Base-by-base conservation (phyloP, 2,113 vertebrate genomes). In the Serilophus lunatus region DNA sequence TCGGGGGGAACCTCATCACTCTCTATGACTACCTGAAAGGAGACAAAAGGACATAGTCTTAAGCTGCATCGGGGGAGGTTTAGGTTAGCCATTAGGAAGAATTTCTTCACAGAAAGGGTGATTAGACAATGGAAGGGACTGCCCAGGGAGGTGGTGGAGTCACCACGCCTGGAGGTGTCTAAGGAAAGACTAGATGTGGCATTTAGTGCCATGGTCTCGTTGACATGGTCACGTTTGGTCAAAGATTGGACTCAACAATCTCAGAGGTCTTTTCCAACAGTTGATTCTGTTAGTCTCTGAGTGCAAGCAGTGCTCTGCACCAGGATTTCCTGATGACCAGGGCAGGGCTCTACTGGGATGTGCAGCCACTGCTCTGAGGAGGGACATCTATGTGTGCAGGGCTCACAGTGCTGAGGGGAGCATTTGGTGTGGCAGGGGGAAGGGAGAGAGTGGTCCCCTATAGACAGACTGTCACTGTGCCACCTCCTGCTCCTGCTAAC, bases 301-400 rank as follows among this genome's bases (percentile, higher is more conserved):
- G 2, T 11, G 3, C 11, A 7, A 4, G 3, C 3, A 31, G 12
- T 16, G 33, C 7, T 29, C 2, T 25, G 20, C 18, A n/a, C 33
- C 31, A 20, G 1, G 35, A 28, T 68, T 76, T 72, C 10, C 40
- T 14, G 12, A 3, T 13, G 24, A 31, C 5, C 10, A 6, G 19
- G 9, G n/a, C 10, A 20, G 23, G 35, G 12, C 15, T 42, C 53
- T 84, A 25, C 17, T 0, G 0, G 0, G 1, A 16, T 20, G 26
- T 5, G 7, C 0, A 0, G 16, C 47, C 3, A 0, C 17, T 20
- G 47, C 54, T 12, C 20, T 6, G 31, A 8, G 33, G 19, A 29
- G 6, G 26, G 13, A 10, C 0, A 1, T 8, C 31, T 6, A 8
- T 65, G 40, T 18, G 15, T 50, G 14, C 3, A 9, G 16, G 33